Evolutionary conservation across 2,113 vertebrate genomes (phyloP), one percentile per base, ranked within the genome.

Genomic region (Antechinus stuartii): DNA sequence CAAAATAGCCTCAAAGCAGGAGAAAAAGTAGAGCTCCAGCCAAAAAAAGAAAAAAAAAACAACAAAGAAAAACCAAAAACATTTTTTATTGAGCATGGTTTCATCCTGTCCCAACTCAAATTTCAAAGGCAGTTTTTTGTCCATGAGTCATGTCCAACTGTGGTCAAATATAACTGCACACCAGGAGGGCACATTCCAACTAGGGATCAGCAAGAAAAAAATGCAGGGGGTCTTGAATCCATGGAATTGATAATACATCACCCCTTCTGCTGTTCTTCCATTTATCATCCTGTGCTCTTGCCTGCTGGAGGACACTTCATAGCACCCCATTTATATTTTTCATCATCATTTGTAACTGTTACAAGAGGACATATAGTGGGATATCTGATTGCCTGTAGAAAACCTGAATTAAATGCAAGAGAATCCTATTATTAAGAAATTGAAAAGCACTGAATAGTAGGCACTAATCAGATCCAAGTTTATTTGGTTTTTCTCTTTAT

Each of bases 121-220:
- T 84, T 84, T 84, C 68, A 84, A 84, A 84, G 68, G 68, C 68
- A 84, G n/a, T 42, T 42, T 84, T 84, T 42, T 42, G 16, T 42
- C 68, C n/a, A 84, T 84, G 68, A 84, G 68, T 84, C 68, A 84
- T 84, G 68, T 84, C 68, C 68, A 84, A 42, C 68, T 84, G 68
- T 84, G 68, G 68, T 42, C 68, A 84, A 84, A 84, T 84, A 84
- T 84, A 42, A 84, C 68, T 84, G 68, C n/a, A 84, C 68, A 42
- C 68, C 68, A 84, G 68, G 68, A 42, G n/a, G 35, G 68, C 42
- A 19, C 68, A 84, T 84, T 84, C 68, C n/a, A 84, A 84, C 68
- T 84, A 7, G 8, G n/a, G 68, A 84, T 84, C 19, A 84, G 68
- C 35, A 84, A 22, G n/a, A 84, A 84, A 84, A 68, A 42, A 84